These are phyloP conservation scores for Cyanoderma ruficeps DNA, from an alignment of 2,113 vertebrate genomes.

Conservation along the genomic window DNA sequence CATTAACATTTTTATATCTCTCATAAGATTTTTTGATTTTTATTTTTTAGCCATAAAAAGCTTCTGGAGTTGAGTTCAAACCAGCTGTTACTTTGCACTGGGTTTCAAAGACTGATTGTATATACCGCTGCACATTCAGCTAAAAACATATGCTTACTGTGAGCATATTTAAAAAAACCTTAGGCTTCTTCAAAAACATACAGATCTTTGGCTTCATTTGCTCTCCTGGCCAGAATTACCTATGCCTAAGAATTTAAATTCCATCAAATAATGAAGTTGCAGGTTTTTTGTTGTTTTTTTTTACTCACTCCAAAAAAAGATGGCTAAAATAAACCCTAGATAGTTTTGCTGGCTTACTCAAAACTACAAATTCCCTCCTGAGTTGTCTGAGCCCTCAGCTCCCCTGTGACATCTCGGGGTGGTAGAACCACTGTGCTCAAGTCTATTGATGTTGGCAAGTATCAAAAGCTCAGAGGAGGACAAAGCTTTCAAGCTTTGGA, in stretches of 20 bases:
- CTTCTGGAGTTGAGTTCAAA: not conserved
- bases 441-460: not conserved
- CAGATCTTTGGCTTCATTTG: not conserved
- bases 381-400: not conserved
- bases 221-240: not conserved
- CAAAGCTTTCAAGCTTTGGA: not conserved
- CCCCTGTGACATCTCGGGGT: fast-evolving
- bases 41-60: not conserved
- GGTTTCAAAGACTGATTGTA: not conserved
- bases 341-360: not conserved
- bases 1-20: not conserved
- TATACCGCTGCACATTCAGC: not conserved
- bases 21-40: not conserved
- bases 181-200: not conserved
- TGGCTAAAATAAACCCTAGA: not conserved
- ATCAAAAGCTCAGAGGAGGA: not conserved
- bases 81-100: not conserved
- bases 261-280: not conserved
- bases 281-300: too few relatives aligned
- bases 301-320: not conserved
- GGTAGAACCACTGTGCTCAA: not conserved
- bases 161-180: not conserved
- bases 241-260: not conserved
- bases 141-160: not conserved
- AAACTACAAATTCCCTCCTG: not conserved